Conservation (phyloP, 2,888 invertebrate genomes). For the Lissonota sp. region DNA sequence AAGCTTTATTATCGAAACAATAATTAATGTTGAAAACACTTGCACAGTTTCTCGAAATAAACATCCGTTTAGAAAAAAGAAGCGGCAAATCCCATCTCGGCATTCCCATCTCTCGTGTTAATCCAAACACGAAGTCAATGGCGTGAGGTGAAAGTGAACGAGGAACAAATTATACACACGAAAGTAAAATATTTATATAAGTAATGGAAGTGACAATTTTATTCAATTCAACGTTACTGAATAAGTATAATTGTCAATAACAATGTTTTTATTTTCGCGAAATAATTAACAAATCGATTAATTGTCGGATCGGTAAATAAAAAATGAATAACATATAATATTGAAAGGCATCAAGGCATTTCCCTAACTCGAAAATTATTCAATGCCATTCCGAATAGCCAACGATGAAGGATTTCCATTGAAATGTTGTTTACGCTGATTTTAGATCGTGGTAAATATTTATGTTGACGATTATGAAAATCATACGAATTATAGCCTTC, state of each 20-base stretch:
- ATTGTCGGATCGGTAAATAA: neutral
- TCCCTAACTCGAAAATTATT: too few species aligned
- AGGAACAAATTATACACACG: slow-evolving; percentile 15
- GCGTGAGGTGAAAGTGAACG: slow-evolving; percentile 29
- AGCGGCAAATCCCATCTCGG: too few species aligned
- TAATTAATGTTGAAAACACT: too few species aligned
- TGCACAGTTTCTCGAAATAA: neutral
- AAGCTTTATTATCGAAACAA: too few species aligned
- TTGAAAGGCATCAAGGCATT: too few species aligned
- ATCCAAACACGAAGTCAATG: neutral
- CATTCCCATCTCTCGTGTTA: neutral
- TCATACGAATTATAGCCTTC: slow-evolving; percentile 30
- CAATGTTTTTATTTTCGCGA: too few species aligned
- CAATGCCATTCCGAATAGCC: too few species aligned
- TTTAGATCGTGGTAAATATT: slow-evolving; percentile 17
- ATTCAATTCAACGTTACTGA: too few species aligned
- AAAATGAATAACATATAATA: neutral
- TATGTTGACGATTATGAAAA: slow-evolving; percentile 28
- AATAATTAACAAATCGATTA: neutral
- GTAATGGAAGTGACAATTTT: slow-evolving; percentile 6
- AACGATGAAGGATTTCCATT: neutral
- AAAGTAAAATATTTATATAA: slow-evolving; percentile 17
- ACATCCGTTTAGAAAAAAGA: neutral
- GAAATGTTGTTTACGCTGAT: neutral
- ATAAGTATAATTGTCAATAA: too few species aligned